Conservation (phyloP, 2,888 invertebrate species). For the Brenthis hecate region DNA sequence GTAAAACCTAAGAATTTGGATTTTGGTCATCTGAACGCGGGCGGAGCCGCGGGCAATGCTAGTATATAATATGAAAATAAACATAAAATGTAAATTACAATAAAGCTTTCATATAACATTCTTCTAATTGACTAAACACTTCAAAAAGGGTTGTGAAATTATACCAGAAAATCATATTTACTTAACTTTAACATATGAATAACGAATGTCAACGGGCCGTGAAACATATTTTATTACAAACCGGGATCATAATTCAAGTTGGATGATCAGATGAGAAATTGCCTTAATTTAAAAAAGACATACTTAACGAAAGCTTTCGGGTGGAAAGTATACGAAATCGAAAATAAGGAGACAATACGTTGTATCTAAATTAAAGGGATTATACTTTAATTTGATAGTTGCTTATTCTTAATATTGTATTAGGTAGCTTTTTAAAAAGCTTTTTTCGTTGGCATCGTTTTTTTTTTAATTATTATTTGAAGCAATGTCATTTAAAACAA, state of each 20-base stretch:
- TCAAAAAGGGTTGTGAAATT: background rate
- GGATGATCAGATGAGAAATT: slow-evolving; percentile 59
- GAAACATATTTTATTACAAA: slow-evolving; percentile 39
- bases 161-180: slow-evolving; percentile 11
- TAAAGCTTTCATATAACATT: background rate
- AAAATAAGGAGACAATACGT: slow-evolving; percentile 37
- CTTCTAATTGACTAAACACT: background rate
- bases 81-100: too few species aligned
- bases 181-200: slow-evolving; percentile 21
- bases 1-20: too few species aligned
- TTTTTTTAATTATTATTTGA: too few species aligned
- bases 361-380: background rate
- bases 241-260: slow-evolving; percentile 55
- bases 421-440: too few species aligned
- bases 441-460: too few species aligned
- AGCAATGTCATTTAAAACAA: too few species aligned
- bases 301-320: slow-evolving; percentile 46
- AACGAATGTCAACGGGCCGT: slow-evolving; percentile 22
- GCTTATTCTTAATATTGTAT: too few species aligned
- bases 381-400: background rate
- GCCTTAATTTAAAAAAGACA: slow-evolving; percentile 59
- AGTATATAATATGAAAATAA: too few species aligned
- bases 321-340: slow-evolving; percentile 53
- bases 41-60: too few species aligned
- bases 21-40: too few species aligned